Evolutionary conservation across 2,797 vertebrate species (phyloP).

Genomic region (Argentina silus): DNA sequence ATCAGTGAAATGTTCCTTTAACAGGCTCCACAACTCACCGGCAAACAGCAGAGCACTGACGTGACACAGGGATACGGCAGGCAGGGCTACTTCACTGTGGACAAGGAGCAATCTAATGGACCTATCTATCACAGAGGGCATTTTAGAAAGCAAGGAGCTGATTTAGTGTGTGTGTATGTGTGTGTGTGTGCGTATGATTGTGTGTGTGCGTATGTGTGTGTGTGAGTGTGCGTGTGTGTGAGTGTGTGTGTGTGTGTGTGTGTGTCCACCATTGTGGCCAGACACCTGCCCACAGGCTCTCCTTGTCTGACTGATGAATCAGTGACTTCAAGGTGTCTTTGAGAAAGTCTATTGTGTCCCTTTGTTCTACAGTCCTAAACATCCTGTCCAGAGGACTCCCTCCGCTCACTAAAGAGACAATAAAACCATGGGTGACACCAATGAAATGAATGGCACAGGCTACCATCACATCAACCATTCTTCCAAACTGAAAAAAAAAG

Average conservation of each 20-base stretch:
- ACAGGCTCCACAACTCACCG: slow-evolving; percentile 30
- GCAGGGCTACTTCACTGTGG: slow-evolving; percentile 49
- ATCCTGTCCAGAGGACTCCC: slow-evolving; percentile 63
- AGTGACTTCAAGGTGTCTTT: slow-evolving; percentile 78
- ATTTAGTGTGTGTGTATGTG: slow-evolving; percentile 50
- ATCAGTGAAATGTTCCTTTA: slow-evolving; percentile 11
- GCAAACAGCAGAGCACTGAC: slow-evolving; percentile 40
- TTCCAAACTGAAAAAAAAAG: slow-evolving; percentile 44
- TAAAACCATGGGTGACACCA: slow-evolving; percentile 69
- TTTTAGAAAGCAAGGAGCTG: slow-evolving; percentile 60
- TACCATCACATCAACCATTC: slow-evolving; percentile 63
- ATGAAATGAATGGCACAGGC: slow-evolving; percentile 62
- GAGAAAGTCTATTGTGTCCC: slow-evolving; percentile 73
- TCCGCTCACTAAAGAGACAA: slow-evolving; percentile 66
- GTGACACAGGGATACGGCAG: slow-evolving; percentile 26
- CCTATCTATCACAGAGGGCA: slow-evolving; percentile 60
- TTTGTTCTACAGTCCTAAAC: slow-evolving; percentile 71
- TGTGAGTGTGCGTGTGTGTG: slow-evolving; percentile 10
- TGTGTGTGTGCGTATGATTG: slow-evolving; percentile 11
- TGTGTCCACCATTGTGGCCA: slow-evolving; percentile 73
- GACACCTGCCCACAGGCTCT: slow-evolving; percentile 77
- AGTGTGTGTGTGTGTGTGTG: slow-evolving; percentile 42
- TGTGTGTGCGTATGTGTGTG: background rate
- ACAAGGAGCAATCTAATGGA: slow-evolving; percentile 60
- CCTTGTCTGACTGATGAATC: slow-evolving; percentile 77